Conservation (phyloP, 2,888 invertebrate species). For the Tetragonula carbonaria region DNA sequence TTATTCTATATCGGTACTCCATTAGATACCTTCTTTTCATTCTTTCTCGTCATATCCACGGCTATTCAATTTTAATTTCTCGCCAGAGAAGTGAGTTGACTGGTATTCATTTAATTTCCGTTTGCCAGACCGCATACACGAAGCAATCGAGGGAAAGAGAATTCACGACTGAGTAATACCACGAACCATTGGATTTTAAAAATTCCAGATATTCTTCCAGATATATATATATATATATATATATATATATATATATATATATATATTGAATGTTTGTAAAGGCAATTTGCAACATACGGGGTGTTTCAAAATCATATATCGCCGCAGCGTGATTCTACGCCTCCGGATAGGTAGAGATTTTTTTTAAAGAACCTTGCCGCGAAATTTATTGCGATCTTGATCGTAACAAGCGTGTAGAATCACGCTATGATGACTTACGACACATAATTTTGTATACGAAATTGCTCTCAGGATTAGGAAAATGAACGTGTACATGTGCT, state of each 20-base stretch:
- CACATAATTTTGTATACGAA: not conserved
- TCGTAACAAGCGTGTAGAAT: too few relatives aligned
- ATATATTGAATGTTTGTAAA: not conserved
- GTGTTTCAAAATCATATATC: too few relatives aligned
- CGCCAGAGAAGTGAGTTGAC: slow-evolving; percentile 59
- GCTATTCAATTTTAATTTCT: slow-evolving; percentile 73
- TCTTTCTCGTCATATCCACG: slow-evolving; percentile 23
- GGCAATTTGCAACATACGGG: not conserved
- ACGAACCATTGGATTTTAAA: slow-evolving; percentile 8
- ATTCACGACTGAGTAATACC: not conserved
- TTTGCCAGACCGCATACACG: slow-evolving; percentile 53
- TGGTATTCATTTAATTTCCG: slow-evolving; percentile 75
- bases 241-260: too few relatives aligned
- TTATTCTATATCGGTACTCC: not conserved
- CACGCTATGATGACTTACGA: too few relatives aligned
- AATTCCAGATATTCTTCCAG: not conserved
- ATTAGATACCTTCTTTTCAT: not conserved
- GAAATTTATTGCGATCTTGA: too few relatives aligned
- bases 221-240: too few relatives aligned
- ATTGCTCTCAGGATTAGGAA: not conserved
- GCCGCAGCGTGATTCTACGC: too few relatives aligned
- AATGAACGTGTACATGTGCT: slow-evolving; percentile 9
- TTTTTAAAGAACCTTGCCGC: too few relatives aligned
- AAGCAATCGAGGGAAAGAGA: slow-evolving; percentile 15
- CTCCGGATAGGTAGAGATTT: too few relatives aligned